Evolutionary conservation across 2,113 vertebrate genomes (phyloP).

Genomic region (human): GRCh38 chr12:84706001-84706500

Average conservation of each 20-base stretch:
- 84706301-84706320: neutral
- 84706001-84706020: neutral
- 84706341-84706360: neutral
- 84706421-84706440: neutral
- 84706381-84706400: neutral
- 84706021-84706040: neutral
- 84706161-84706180: neutral
- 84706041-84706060: neutral
- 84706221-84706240: neutral
- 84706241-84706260: neutral
- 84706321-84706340: neutral
- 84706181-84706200: neutral
- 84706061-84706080: neutral
- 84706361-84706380: neutral
- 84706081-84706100: neutral
- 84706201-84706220: neutral
- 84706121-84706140: neutral
- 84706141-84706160: neutral
- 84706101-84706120: neutral
- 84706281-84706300: neutral
- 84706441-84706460: neutral
- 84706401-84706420: neutral
- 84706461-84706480: neutral
- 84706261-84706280: neutral
- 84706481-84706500: neutral